Conservation (phyloP, 2,888 invertebrate genomes). For the Cyrtodaria siliqua region DNA sequence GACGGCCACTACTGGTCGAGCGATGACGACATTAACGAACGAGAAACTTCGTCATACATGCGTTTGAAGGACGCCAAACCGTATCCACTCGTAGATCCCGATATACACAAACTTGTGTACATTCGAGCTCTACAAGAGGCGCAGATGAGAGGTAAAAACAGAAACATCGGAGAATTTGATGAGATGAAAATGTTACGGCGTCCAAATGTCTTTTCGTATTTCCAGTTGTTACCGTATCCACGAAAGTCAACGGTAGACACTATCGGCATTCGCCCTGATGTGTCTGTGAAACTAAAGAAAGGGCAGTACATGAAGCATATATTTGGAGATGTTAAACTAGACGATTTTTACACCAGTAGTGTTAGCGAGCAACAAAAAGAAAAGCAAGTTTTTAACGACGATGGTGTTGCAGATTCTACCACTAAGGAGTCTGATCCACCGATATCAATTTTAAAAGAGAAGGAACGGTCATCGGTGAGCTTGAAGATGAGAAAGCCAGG, state of each 20-base stretch:
- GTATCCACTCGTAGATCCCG: slow-evolving; percentile 53
- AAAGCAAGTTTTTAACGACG: slow-evolving; percentile 18
- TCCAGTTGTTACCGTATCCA: slow-evolving; percentile 53
- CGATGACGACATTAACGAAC: slow-evolving; percentile 31
- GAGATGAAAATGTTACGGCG: slow-evolving; percentile 39
- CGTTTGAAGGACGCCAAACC: slow-evolving; percentile 40
- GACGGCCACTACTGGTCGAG: slow-evolving; percentile 54
- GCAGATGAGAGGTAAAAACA: slow-evolving; percentile 15
- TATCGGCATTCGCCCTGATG: slow-evolving; percentile 49
- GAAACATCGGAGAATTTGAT: slow-evolving; percentile 15
- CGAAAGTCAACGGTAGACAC: slow-evolving; percentile 7
- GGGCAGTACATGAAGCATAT: slow-evolving; percentile 68
- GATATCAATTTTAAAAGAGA: slow-evolving; percentile 16
- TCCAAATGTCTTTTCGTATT: slow-evolving; percentile 65
- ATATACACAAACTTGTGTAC: slow-evolving; percentile 66
- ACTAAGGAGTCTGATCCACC: neutral
- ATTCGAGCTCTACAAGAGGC: slow-evolving; percentile 58
- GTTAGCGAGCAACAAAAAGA: slow-evolving; percentile 5
- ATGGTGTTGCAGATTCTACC: neutral
- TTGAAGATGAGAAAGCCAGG: slow-evolving; percentile 37
- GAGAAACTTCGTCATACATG: slow-evolving; percentile 19
- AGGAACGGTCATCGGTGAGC: slow-evolving; percentile 49
- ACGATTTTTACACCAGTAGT: slow-evolving; percentile 61
- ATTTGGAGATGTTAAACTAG: slow-evolving; percentile 64
- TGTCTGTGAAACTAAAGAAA: slow-evolving; percentile 52